Conservation (phyloP, 2,113 vertebrate species). For the Eolophus roseicapilla region DNA sequence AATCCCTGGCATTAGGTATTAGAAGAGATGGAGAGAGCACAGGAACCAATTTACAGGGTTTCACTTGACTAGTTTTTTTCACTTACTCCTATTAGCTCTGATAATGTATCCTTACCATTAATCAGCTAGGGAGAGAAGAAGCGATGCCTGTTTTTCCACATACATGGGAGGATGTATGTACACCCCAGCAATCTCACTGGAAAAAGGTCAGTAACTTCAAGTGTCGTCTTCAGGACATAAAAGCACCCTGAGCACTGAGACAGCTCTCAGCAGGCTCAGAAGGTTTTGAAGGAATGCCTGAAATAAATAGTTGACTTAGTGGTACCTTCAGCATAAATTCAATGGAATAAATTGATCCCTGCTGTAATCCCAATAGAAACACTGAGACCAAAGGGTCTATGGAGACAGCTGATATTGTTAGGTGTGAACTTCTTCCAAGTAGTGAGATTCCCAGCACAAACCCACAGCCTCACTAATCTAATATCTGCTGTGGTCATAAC, state of each 20-base stretch:
- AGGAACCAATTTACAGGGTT: constrained; percentile 83
- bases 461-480: neutral
- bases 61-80: constrained; percentile 88
- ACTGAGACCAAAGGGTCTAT: neutral
- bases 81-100: constrained; percentile 91
- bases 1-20: constrained; percentile 71
- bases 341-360: neutral
- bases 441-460: neutral
- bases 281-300: neutral
- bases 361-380: neutral
- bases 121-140: constrained; percentile 70
- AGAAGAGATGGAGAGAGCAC: constrained; percentile 70
- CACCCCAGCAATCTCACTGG: neutral
- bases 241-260: neutral
- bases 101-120: constrained; percentile 89
- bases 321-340: neutral
- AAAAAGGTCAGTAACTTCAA: constrained; percentile 8
- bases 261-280: neutral
- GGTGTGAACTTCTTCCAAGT: neutral
- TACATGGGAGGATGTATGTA: neutral
- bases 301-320: neutral
- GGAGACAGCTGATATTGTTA: neutral
- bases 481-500: neutral
- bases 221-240: neutral
- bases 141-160: neutral